Evolutionary conservation across 2,113 vertebrate genomes (phyloP).

Genomic region (Paramormyrops kingsleyae): DNA sequence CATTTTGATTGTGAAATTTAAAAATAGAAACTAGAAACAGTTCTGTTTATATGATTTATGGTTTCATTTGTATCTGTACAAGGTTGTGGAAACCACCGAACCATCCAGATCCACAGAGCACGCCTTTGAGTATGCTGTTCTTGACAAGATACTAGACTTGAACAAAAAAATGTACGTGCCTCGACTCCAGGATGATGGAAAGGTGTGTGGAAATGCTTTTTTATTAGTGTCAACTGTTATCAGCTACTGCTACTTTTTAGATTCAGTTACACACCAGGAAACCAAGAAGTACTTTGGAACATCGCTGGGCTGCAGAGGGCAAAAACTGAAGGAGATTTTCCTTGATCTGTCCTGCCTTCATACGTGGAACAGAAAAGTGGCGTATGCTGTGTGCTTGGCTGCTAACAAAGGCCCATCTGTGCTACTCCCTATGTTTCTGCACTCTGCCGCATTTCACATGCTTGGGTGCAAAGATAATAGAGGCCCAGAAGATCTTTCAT

Average conservation of each 20-base stretch:
- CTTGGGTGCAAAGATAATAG: neutral
- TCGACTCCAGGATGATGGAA: neutral
- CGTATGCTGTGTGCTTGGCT: constrained; percentile 7
- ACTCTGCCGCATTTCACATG: constrained; percentile 10
- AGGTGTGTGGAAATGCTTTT: constrained; percentile 4
- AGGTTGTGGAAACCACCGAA: constrained; percentile 15
- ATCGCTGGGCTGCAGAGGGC: constrained; percentile 10
- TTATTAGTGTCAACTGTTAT: constrained; percentile 14
- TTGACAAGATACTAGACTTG: neutral
- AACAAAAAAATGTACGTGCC: neutral
- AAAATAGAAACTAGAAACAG: neutral
- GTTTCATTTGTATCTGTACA: neutral
- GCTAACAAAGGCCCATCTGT: neutral
- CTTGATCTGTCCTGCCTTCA: constrained; percentile 16
- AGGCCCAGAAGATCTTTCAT: too few relatives aligned
- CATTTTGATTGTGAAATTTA: neutral
- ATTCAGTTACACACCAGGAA: neutral
- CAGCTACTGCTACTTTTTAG: constrained; percentile 17
- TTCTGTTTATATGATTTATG: neutral
- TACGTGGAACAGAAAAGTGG: constrained; percentile 14
- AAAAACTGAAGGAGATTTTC: constrained; percentile 6
- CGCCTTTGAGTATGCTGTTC: neutral
- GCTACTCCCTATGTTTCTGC: neutral
- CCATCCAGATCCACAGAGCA: neutral
- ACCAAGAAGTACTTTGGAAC: constrained; percentile 20